Evolutionary conservation across 2,797 vertebrate genomes (phyloP).

Genomic region (Rhabdomys pumilio): DNA sequence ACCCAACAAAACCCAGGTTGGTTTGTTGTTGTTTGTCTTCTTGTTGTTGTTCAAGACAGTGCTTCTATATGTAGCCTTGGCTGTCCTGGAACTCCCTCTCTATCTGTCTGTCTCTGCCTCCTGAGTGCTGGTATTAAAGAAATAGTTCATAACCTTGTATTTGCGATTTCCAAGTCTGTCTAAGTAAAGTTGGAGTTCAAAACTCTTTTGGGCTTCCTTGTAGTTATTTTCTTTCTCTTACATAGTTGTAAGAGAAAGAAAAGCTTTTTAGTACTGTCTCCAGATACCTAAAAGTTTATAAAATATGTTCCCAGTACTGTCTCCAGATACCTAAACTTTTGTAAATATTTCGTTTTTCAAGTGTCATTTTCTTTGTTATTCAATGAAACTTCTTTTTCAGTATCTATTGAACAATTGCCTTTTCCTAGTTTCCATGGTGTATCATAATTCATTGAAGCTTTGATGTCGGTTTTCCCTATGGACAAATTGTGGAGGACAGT

Average conservation of each 20-base stretch:
- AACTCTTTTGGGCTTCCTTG: background rate
- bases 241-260: background rate
- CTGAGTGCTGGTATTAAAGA: too few relatives aligned
- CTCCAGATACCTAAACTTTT: background rate
- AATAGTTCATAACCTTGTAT: background rate
- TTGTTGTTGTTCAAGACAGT: too few relatives aligned
- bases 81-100: too few relatives aligned
- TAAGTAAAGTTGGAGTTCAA: background rate
- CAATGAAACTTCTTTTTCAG: background rate
- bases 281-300: too few relatives aligned
- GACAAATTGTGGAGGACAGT: background rate
- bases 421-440: background rate
- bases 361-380: constrained; percentile 49
- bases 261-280: background rate
- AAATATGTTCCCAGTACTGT: background rate
- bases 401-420: background rate
- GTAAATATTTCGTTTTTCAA: background rate
- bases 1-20: too few relatives aligned
- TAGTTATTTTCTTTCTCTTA: constrained; percentile 27
- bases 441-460: background rate
- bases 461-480: background rate
- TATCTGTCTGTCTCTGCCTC: too few relatives aligned
- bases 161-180: background rate
- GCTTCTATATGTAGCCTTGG: too few relatives aligned
- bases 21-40: too few relatives aligned